Conservation (phyloP, 2,113 vertebrate genomes). For the Prolemur simus region DNA sequence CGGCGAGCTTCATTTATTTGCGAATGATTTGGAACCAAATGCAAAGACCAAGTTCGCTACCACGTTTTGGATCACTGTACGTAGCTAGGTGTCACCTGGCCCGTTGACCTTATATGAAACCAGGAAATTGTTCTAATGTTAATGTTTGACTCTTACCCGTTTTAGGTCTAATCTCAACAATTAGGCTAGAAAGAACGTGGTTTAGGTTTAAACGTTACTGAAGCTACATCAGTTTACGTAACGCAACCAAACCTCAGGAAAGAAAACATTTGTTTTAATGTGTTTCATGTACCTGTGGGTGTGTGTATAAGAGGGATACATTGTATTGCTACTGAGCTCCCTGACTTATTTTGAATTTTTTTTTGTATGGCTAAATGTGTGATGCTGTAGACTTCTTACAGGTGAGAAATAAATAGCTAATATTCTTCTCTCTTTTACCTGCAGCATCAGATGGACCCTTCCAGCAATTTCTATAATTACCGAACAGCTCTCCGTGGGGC, state of each 20-base stretch:
- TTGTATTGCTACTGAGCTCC: background rate
- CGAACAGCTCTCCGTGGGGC: slow-evolving; percentile 95
- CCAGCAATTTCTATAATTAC: slow-evolving; percentile 98
- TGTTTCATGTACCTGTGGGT: background rate
- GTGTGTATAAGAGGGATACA: background rate
- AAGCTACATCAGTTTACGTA: background rate
- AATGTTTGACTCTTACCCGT: background rate
- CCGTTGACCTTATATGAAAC: background rate
- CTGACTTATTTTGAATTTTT: background rate
- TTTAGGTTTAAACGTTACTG: background rate
- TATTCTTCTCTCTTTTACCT: slow-evolving; percentile 10
- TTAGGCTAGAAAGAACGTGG: background rate
- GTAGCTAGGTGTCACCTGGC: background rate
- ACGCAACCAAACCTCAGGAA: background rate
- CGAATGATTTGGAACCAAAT: background rate
- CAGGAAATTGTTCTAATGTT: background rate
- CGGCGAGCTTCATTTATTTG: background rate
- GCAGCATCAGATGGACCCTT: slow-evolving; percentile 98
- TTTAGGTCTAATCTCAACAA: background rate
- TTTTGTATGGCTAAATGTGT: background rate
- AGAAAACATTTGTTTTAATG: background rate
- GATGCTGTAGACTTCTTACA: background rate
- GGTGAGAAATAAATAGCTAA: background rate
- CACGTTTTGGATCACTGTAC: background rate
- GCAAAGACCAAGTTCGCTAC: background rate